A percentile compares a stretch with the other conserved stretches of the same genome.
phyloP scores from a whole-genome alignment of 2,113 vertebrate genomes.

The Bagarius yarrelli region DNA sequence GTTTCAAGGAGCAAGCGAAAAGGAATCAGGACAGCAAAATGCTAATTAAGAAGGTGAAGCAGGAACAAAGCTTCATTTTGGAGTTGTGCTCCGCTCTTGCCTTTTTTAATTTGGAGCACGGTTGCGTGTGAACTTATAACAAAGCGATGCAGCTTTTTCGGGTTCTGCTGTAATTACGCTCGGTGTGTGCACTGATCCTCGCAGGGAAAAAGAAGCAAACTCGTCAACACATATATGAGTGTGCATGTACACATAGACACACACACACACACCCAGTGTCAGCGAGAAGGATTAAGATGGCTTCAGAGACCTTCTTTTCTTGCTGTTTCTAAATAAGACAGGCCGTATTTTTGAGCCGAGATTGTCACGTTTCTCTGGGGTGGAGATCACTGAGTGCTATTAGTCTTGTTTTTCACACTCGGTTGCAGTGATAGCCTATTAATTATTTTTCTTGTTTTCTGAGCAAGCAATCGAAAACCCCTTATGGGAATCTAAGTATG shows the following conservation, averaged over 20 bases:
- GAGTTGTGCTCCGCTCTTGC: slow-evolving; percentile 12
- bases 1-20: not conserved
- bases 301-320: slow-evolving; percentile 52
- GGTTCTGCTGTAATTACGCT: slow-evolving; percentile 20
- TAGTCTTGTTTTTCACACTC: slow-evolving; percentile 43
- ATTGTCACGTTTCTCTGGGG: slow-evolving; percentile 44
- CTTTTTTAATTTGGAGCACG: slow-evolving; percentile 38
- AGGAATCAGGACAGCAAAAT: not conserved
- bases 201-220: slow-evolving; percentile 10
- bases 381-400: slow-evolving; percentile 38
- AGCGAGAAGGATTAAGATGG: slow-evolving; percentile 30
- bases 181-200: slow-evolving; percentile 14
- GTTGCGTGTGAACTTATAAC: slow-evolving; percentile 34
- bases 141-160: slow-evolving; percentile 23
- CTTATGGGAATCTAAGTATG: not conserved
- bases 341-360: slow-evolving; percentile 39
- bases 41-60: slow-evolving; percentile 17
- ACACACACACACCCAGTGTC: slow-evolving; percentile 10
- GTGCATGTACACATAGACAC: not conserved
- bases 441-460: slow-evolving; percentile 15
- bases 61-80: not conserved
- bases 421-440: slow-evolving; percentile 30
- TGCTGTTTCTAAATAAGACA: slow-evolving; percentile 52
- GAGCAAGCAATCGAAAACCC: not conserved
- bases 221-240: slow-evolving; percentile 19